These are phyloP conservation scores for Hyla sarda DNA, from an alignment of 2,113 vertebrate genomes.

Conservation along the genomic window DNA sequence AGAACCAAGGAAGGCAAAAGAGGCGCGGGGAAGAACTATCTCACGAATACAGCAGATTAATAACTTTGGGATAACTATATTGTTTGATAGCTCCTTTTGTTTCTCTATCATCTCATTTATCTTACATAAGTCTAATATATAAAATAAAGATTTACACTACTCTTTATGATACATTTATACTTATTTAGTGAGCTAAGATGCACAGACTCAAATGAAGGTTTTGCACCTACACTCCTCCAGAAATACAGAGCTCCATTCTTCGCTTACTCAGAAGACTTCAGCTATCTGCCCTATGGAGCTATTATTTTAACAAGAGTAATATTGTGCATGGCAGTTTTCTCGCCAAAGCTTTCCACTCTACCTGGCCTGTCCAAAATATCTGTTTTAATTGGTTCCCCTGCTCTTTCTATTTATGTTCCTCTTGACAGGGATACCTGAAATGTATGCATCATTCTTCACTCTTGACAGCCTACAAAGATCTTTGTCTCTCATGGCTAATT, in stretches of 20 bases:
- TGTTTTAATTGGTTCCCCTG: conserved; percentile 57
- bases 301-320: conserved; percentile 49
- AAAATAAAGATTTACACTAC: neutral
- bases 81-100: no score
- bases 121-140: no score
- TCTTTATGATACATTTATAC: neutral
- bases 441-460: conserved; percentile 35
- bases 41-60: no score
- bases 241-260: neutral
- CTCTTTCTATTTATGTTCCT: conserved; percentile 50
- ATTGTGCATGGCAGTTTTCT: conserved; percentile 39
- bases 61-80: no score
- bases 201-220: neutral
- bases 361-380: conserved; percentile 47
- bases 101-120: no score
- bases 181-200: neutral
- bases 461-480: conserved; percentile 42
- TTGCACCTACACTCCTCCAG: neutral
- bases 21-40: no score
- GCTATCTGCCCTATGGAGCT: conserved; percentile 21
- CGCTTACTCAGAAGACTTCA: conserved; percentile 8
- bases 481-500: conserved; percentile 49
- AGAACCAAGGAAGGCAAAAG: no score
- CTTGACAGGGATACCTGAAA: conserved; percentile 44
- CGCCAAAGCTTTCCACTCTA: conserved; percentile 2